A percentile compares a stretch with the other conserved stretches of the same genome.
Evolutionary conservation across 2,797 vertebrate genomes (phyloP).

Genomic region (Potorous gilbertii): DNA sequence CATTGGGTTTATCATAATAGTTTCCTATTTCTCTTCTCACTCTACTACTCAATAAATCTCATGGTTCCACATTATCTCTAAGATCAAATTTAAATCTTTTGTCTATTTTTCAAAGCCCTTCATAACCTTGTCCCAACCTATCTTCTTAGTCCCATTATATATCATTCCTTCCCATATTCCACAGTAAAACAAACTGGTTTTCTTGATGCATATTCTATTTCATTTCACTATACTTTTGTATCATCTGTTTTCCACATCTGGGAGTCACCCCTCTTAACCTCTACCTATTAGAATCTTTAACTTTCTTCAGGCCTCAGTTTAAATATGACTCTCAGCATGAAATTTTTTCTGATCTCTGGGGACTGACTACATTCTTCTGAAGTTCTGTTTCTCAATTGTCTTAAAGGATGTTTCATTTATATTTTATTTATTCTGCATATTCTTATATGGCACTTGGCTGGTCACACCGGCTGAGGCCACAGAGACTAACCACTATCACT

Average conservation of each 20-base stretch:
- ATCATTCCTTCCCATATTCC: too few relatives aligned
- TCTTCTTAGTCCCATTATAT: too few relatives aligned
- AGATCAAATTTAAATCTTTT: too few relatives aligned
- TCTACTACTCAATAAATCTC: too few relatives aligned
- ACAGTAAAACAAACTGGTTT: too few relatives aligned
- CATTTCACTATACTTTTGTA: not conserved
- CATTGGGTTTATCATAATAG: too few relatives aligned
- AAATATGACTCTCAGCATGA: not conserved
- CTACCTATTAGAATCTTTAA: not conserved
- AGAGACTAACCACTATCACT: not conserved
- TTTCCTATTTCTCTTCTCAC: too few relatives aligned
- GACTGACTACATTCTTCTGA: not conserved
- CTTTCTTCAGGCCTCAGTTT: not conserved
- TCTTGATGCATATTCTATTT: not conserved
- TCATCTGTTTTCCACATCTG: not conserved
- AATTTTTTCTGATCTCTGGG: not conserved
- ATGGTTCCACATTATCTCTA: too few relatives aligned
- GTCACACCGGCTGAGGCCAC: not conserved
- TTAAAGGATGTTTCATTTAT: not conserved
- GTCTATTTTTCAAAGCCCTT: too few relatives aligned
- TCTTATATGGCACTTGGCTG: not conserved
- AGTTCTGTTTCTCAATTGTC: not conserved
- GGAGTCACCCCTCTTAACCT: not conserved
- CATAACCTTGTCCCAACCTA: too few relatives aligned
- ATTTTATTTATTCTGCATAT: not conserved